Percentiles rank a stretch among this genome's conserved stretches.
phyloP scores from a whole-genome alignment of 2,113 vertebrate species.

The Aplodontia rufa region DNA sequence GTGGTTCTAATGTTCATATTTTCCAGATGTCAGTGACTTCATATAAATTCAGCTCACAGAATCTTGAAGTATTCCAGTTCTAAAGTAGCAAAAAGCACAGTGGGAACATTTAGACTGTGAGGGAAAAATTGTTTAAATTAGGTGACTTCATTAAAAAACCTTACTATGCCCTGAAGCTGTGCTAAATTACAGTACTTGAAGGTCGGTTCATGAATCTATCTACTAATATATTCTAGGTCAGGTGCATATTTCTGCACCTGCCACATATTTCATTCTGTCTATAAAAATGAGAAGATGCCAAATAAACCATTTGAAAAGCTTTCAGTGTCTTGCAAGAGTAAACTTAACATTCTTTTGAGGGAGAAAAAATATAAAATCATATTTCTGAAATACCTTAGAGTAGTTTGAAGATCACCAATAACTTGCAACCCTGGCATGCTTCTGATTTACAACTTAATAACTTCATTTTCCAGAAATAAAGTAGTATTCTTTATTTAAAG shows the following conservation, averaged over 20 bases:
- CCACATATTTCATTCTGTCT: constrained; percentile 43
- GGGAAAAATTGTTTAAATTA: not conserved
- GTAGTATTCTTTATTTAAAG: constrained; percentile 83
- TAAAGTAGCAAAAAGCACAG: not conserved
- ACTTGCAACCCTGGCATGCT: constrained; percentile 8
- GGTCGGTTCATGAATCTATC: not conserved
- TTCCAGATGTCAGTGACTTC: not conserved
- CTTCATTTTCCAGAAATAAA: constrained; percentile 84
- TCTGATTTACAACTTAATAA: constrained; percentile 86
- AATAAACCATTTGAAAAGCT: not conserved
- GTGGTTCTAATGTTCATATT: not conserved
- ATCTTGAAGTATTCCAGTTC: not conserved
- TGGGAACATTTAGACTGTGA: not conserved
- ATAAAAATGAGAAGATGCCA: constrained; percentile 45
- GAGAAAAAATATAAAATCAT: not conserved
- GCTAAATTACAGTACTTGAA: not conserved
- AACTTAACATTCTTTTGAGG: constrained; percentile 19
- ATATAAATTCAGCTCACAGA: not conserved
- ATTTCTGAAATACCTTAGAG: constrained; percentile 29
- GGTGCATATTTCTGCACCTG: not conserved
- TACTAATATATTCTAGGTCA: not conserved
- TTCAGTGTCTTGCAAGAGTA: not conserved
- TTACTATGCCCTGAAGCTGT: not conserved
- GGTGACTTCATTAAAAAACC: constrained; percentile 34
- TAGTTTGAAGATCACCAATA: constrained; percentile 55